Base-by-base conservation (phyloP, 2,888 invertebrate species). In the Teleiodes luculella region DNA sequence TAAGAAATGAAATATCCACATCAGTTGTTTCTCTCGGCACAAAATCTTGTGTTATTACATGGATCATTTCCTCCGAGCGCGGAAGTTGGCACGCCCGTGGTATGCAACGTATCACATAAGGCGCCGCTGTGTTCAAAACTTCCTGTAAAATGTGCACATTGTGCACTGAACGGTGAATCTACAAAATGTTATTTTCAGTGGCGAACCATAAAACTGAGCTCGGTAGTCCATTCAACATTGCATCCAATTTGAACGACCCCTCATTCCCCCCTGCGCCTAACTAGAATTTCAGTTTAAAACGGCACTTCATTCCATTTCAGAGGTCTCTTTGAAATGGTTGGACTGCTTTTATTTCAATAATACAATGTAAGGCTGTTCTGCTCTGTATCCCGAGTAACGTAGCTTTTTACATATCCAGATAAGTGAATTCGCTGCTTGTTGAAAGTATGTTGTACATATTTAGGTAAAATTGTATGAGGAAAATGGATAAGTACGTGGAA, bases 321-420 rank as follows among this genome's bases (percentile, higher is more conserved):
- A 20, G 45, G 28, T 24, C 46, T 13, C 10, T 7, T 2, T 18
- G 31, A 20, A 51, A 10, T 46, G 51, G 54, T 35, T 31, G 39
- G n/a, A 18, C n/a, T 2, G 30, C 8, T 50, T 51, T 55, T 51
- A 51, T 55, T 55, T 55, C 54, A 55, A 55, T 55, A 51, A 3
- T 50, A 54, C 54, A 50, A 30, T 50, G 54, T 54, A 54, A 49
- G 49, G 18, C 37, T 36, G 46, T 39, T 24, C 14, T 41, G 14
- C 18, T 49, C 20, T 41, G 37, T 33, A 36, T 39, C 14, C 30
- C 39, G 14, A 39, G 24, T 36, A 20, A 20, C 35, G n/a, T 14
- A 31, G 20, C 47, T 31, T 30, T 43, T 43, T 54, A 33, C 49
- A 54, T 43, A 49, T 54, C 31, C 18, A 14, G 43, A 28, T 43